A percentile compares a stretch with the other conserved stretches of the same genome.
phyloP scores from a whole-genome alignment of 64 coral and sea anemone species.

The Montipora efflorescens region DNA sequence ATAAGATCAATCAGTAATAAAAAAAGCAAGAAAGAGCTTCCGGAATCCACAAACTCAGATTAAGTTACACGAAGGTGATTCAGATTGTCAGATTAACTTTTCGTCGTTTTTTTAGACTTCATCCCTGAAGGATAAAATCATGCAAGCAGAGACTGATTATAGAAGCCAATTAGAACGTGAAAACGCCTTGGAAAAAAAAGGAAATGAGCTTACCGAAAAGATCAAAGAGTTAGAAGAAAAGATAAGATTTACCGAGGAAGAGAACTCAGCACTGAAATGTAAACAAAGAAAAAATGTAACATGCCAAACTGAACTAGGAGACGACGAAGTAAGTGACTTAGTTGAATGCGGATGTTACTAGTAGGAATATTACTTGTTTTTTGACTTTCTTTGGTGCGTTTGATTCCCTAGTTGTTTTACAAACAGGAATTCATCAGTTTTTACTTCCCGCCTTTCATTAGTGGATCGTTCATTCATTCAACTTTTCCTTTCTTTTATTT shows the following conservation, averaged over 20 bases:
- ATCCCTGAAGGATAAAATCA: background rate
- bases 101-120: background rate
- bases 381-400: too few relatives aligned
- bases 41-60: too few relatives aligned
- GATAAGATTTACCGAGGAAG: background rate
- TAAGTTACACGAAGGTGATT: too few relatives aligned
- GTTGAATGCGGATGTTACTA: too few relatives aligned
- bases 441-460: too few relatives aligned
- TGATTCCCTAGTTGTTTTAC: too few relatives aligned
- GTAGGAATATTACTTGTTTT: too few relatives aligned
- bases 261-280: background rate
- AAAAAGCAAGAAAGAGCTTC: too few relatives aligned
- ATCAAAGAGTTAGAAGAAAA: background rate
- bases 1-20: too few relatives aligned
- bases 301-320: background rate
- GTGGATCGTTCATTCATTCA: too few relatives aligned
- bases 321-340: background rate
- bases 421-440: too few relatives aligned
- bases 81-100: background rate
- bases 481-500: background rate
- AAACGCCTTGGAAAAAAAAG: background rate
- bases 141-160: background rate
- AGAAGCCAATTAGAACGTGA: background rate
- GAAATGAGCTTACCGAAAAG: background rate
- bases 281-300: background rate